Evolutionary conservation across 2,113 vertebrate species (phyloP).

Genomic region (Oryzias melastigma): DNA sequence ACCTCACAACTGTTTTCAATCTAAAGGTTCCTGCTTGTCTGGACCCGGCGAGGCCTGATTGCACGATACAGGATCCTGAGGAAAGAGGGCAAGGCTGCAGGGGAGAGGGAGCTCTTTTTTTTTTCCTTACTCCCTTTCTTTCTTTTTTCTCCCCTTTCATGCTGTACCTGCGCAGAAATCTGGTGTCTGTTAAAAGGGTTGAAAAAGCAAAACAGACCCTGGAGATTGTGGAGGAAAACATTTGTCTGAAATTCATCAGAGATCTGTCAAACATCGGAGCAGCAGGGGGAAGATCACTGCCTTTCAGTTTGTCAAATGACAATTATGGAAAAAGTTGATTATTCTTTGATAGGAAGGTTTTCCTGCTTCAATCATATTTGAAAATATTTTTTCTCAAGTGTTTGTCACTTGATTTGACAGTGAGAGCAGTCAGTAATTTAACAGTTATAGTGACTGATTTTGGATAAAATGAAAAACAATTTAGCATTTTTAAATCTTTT

Average conservation of each 20-base stretch:
- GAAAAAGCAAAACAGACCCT: slow-evolving; percentile 34
- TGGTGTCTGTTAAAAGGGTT: slow-evolving; percentile 51
- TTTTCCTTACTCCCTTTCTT: slow-evolving; percentile 26
- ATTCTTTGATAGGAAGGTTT: neutral
- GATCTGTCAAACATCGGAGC: slow-evolving; percentile 51
- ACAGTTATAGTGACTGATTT: too few relatives aligned
- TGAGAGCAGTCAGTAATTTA: too few relatives aligned
- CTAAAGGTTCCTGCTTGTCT: slow-evolving; percentile 81
- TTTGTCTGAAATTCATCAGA: slow-evolving; percentile 58
- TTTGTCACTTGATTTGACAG: too few relatives aligned
- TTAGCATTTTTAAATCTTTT: too few relatives aligned
- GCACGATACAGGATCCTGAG: slow-evolving; percentile 72
- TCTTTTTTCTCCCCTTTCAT: slow-evolving; percentile 43
- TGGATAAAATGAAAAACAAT: too few relatives aligned
- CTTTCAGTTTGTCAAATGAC: slow-evolving; percentile 24
- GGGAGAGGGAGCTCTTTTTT: slow-evolving; percentile 30
- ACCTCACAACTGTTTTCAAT: slow-evolving; percentile 80
- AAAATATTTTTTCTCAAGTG: too few relatives aligned
- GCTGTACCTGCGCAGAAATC: slow-evolving; percentile 60
- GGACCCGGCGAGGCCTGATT: slow-evolving; percentile 72
- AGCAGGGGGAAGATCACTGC: slow-evolving; percentile 22
- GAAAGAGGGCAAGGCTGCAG: slow-evolving; percentile 62
- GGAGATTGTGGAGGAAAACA: slow-evolving; percentile 50
- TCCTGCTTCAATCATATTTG: too few relatives aligned
- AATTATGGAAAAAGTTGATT: slow-evolving; percentile 1